These are phyloP conservation scores for Tautogolabrus adspersus DNA, from an alignment of 2,113 vertebrate species.

Conservation along the genomic window DNA sequence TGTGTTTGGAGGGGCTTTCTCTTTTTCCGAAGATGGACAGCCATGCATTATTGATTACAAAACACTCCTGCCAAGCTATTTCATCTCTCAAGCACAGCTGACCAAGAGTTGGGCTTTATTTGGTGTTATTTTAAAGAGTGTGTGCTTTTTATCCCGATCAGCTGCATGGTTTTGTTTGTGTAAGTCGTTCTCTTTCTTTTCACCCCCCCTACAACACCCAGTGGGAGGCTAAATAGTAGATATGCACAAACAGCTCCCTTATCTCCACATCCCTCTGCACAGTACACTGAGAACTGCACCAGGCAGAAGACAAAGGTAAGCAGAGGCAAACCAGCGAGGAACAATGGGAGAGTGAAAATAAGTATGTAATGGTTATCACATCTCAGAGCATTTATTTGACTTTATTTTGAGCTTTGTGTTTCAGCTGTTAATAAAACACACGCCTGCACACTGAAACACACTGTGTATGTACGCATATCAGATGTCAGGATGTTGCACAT, in stretches of 20 bases:
- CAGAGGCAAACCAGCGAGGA: constrained; percentile 33
- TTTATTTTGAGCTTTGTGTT: neutral
- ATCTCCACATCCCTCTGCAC: constrained; percentile 51
- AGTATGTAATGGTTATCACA: constrained; percentile 20
- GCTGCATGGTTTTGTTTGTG: constrained; percentile 39
- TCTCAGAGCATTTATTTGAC: neutral
- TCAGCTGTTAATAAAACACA: neutral
- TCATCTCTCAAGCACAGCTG: constrained; percentile 68
- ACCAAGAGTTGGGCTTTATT: constrained; percentile 52
- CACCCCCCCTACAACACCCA: constrained; percentile 21
- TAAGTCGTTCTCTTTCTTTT: neutral
- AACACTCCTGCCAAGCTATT: constrained; percentile 80
- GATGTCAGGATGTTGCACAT: neutral
- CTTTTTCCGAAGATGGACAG: constrained; percentile 78
- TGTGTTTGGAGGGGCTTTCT: constrained; percentile 77
- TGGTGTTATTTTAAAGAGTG: constrained; percentile 12
- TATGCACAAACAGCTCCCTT: constrained; percentile 62
- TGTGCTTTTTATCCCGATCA: constrained; percentile 27
- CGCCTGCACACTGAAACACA: neutral
- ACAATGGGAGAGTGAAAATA: constrained; percentile 43
- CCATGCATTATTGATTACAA: constrained; percentile 83
- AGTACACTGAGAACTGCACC: constrained; percentile 31
- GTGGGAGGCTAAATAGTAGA: constrained; percentile 56
- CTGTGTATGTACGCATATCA: neutral
- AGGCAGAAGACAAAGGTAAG: constrained; percentile 66